A percentile compares a stretch with the other conserved stretches of the same genome.
phyloP scores from a whole-genome alignment of 2,113 vertebrate genomes.

The Pluvialis apricaria region DNA sequence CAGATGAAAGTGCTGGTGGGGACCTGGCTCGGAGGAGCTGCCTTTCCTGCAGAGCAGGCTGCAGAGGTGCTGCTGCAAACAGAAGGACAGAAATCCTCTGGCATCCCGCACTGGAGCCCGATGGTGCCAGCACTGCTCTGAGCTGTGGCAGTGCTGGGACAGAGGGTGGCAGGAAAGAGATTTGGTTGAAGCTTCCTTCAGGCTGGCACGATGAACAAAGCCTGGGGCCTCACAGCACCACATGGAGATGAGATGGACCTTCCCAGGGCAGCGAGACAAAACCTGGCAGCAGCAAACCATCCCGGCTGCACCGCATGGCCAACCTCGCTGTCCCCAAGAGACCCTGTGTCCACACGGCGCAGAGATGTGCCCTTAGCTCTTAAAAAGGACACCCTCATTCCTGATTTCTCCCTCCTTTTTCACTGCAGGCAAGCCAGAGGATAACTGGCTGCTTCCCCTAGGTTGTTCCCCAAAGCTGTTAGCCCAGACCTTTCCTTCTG shows the following conservation, averaged over 20 bases:
- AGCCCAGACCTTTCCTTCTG: neutral
- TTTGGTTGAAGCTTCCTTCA: neutral
- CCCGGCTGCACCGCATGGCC: neutral
- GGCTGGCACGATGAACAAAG: neutral
- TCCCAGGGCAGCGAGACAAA: neutral
- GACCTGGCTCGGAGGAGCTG: neutral
- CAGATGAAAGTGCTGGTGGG: neutral
- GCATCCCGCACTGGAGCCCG: fast-evolving
- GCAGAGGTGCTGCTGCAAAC: neutral
- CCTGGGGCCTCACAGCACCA: neutral
- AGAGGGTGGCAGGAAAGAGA: neutral
- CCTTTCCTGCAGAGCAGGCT: neutral
- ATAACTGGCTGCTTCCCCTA: neutral
- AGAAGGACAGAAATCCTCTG: neutral
- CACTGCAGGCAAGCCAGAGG: neutral
- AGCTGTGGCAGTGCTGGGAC: neutral
- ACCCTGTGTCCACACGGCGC: neutral
- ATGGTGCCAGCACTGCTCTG: fast-evolving
- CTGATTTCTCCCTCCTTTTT: neutral
- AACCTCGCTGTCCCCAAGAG: neutral
- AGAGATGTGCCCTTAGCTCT: neutral
- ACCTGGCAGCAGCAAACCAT: neutral
- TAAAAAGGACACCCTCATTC: neutral
- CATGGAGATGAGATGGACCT: neutral
- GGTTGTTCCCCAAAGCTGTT: fast-evolving